Base-by-base conservation (phyloP, 2,113 vertebrate species). In the Syngnathus scovelli region DNA sequence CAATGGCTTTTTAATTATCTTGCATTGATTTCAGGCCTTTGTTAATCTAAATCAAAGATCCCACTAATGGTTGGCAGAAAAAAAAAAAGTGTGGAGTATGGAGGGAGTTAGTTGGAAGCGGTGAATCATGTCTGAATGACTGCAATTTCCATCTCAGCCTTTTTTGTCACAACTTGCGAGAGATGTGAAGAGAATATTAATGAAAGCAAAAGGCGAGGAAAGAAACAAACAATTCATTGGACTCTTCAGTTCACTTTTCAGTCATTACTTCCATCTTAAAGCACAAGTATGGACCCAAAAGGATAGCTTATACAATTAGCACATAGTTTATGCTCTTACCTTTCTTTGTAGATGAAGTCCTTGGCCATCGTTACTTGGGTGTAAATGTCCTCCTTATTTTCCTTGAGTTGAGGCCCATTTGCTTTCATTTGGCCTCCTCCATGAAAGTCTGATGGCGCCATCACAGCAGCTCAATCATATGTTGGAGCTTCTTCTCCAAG, bases 1-100 rank as follows among this genome's bases (percentile, higher is more conserved):
- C 86, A 90, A 89, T 88, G 78, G 81, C 83, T 79, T 87, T 90
- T 88, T 90, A 89, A 91, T 92, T 89, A 89, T 86, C 87, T 90
- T 83, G 85, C 90, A 89, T 91, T 91, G 87, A 92, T 90, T 88
- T 85, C 76, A 73, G 63, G 68, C 77, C 77, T 85, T 72, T 78
- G 78, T 80, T 89, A 82, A 88, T 89, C 88, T 87, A 76, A 74
- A 83, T 91, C 84, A 90, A 91, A 90, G 87, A 89, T 86, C 79
- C 81, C n/a, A 51, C 85, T 90, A 90, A 90, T 92, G 83, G 86
- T 82, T 78, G 86, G 72, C 76, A 78, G 87, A 82, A 64, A 63
- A 52, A 49, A 77, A 66, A 72, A 54, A 23, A 11, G 54, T 56
- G 54, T 60, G 63, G 16, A 19, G 48, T 19, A 12, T 56, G 27